Evolutionary conservation across 2,888 invertebrate species (phyloP), one percentile per base, ranked within the genome.

Genomic region (Drosophila demipolita): DNA sequence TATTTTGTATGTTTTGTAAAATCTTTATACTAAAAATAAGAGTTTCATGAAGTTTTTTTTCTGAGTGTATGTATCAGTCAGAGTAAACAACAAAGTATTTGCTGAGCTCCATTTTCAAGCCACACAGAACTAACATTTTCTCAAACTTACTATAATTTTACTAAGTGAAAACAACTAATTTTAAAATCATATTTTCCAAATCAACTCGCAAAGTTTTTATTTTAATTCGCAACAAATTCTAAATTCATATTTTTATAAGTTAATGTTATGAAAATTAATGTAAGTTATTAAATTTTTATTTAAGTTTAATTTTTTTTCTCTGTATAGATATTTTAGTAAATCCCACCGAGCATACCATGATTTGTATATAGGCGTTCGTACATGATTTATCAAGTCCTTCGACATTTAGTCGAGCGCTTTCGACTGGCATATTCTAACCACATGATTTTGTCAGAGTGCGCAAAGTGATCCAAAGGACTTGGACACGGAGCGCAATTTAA

Each of bases 401-500:
- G 11, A 11, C n/a, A n/a, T 6, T n/a, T 15, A 29, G 60, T 58
- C 63, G 17, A 26, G 20, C 45, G 35, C 7, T 29, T 12, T 7
- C 42, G 5, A 20, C 17, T 6, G 4, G 29, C 53, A 3, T 6
- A 9, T n/a, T 35, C 48, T 1, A 2, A 20, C 32, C 11, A 12
- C 1, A 20, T 42, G 58, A 20, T 33, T 12, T 29, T 54, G 52
- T 20, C 50, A 6, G 29, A 12, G 50, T 32, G 49, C 26, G 7
- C 52, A 52, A 5, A 48, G 33, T 11, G 29, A 38, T 36, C 12
- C 42, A 66, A 75, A 60, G 74, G 70, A 65, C 64, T 78, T 57
- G 23, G 54, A 66, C 58, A 57, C 53, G 40, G 67, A n/a, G 45
- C 58, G 59, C 82, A 73, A 69, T 81, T 84, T 78, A 81, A 79